Base-by-base conservation (phyloP, 2,888 invertebrate genomes). In the Euspilapteryx auroguttella region DNA sequence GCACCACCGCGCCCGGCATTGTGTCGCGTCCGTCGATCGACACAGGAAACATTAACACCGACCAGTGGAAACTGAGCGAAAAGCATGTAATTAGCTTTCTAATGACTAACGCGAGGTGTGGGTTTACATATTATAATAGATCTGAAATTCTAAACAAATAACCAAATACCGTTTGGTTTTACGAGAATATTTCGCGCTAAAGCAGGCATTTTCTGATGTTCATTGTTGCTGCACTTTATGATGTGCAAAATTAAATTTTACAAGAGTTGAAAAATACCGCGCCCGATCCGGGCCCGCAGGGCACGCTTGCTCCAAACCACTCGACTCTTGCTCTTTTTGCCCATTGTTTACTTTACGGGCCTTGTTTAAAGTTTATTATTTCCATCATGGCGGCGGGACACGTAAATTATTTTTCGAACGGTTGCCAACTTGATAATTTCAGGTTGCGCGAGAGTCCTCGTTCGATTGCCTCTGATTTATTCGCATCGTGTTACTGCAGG, bases 271-370 rank as follows among this genome's bases (percentile, higher is more conserved):
- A 48, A 42, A 49, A 49, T 44, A 47, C 41, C 35, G 37, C 40
- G 43, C 45, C 42, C 50, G 33, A 44, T 32, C 32, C 49, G 44
- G 45, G 47, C 45, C 54, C 58, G 57, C 54, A 48, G 40, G 44
- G 39, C 35, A 41, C 43, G 49, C 42, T 39, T 44, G 44, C 54
- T 45, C 47, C 46, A 45, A 42, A 48, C 52, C 43, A 53, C 32
- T 59, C 51, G 43, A 39, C 41, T 49, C 48, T 57, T 62, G 51
- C 50, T 64, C 59, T 57, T 69, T 71, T 69, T 66, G 44, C 47
- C 64, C 66, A 73, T 73, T 75, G 73, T 75, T 75, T 71, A 62
- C 63, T 73, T 68, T 59, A 62, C 61, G 49, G 54, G 42, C 55
- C 55, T 54, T 57, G 54, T 57, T 61, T 55, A 55, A 59, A 62